Evolutionary conservation across 2,888 invertebrate genomes (phyloP).

Genomic region (Glyphotaelius pellucidus): DNA sequence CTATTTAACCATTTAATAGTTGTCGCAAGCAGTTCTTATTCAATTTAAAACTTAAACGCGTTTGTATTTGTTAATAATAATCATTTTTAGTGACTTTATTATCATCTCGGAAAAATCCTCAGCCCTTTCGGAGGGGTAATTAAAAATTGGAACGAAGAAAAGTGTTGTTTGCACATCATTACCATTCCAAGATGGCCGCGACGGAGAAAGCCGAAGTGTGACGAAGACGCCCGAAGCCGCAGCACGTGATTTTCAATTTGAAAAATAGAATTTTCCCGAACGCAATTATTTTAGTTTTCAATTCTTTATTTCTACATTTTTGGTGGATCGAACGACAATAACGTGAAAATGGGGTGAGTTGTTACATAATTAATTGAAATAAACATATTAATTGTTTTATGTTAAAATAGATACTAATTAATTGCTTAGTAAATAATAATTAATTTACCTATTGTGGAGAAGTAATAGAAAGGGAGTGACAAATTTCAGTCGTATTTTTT

Average conservation of each 20-base stretch:
- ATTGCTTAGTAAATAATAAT: background rate
- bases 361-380: background rate
- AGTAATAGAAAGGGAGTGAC: background rate
- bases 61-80: background rate
- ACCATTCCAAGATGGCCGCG: background rate
- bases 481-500: background rate
- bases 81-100: background rate
- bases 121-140: background rate
- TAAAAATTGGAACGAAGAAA: background rate
- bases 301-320: background rate
- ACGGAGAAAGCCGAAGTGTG: background rate
- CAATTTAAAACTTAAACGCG: background rate
- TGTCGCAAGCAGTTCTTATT: background rate
- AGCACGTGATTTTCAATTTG: background rate
- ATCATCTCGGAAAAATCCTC: background rate
- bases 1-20: background rate
- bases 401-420: too few relatives aligned
- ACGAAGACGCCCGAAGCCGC: background rate
- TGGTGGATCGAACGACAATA: background rate
- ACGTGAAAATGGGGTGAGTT: background rate
- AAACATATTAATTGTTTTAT: background rate
- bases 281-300: background rate
- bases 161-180: background rate
- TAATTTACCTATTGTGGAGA: background rate
- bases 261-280: background rate